Base-by-base conservation (phyloP, 2,113 vertebrate genomes). In the Pteronura brasiliensis region DNA sequence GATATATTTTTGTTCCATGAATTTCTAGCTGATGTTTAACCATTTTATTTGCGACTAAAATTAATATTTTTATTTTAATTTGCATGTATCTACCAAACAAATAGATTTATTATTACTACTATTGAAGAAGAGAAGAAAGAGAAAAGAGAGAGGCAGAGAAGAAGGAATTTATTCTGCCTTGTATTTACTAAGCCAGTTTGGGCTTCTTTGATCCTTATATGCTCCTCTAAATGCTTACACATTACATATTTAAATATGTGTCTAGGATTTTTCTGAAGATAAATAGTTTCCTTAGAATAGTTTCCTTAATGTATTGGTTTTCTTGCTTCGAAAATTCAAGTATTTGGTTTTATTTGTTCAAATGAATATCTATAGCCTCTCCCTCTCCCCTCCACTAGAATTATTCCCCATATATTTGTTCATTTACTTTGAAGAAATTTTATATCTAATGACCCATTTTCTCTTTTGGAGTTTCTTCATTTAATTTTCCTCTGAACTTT, bases 351-450 rank as follows among this genome's bases (percentile, higher is more conserved):
- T 81, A 14, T 39, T 63, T 52, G 1, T 92, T 94, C 17, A 18
- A 80, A 42, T 67, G 61, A n/a, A 7, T 34, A 71, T 47, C 52
- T 83, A 61, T 11, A 34, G 9, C 17, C 59, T 49, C 42, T 31
- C 74, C 27, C 42, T 27, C 29, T 47, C 42, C 15, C 74, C 27
- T 77, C 42, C 27, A 47, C 42, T 42, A 71, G 21, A 72, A 61
- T 86, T 4, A 3, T 63, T 96, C 93, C 44, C 34, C 36, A 55
- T 20, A 36, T 23, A 77, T 69, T 49, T 27, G 5, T n/a, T 13
- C 52, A n/a, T 93, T 87, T 59, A 91, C 39, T 94, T 88, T 79
- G 39, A 91, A 94, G 67, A 83, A 88, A 79, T 71, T 13, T 55
- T 52, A n/a, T n/a, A 55, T 55, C 18, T 77, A 92, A 79, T 65